phyloP scores from a whole-genome alignment of 1,140 invertebrate species.

The Neodiprion fabricii region DNA sequence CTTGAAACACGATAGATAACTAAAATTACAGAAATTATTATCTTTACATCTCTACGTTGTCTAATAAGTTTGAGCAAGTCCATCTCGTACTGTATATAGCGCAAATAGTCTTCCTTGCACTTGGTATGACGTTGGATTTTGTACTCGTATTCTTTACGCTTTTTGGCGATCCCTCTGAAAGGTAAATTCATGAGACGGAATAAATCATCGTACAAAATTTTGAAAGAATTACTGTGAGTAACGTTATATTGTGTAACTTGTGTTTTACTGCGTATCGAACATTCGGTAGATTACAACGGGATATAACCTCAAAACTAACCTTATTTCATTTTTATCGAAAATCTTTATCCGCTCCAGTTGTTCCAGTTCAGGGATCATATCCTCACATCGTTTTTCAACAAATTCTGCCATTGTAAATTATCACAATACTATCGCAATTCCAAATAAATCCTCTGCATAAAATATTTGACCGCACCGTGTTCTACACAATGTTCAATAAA shows the following conservation, averaged over 20 bases:
- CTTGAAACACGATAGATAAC: constrained; percentile 17
- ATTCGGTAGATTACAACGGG: neutral
- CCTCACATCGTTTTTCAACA: constrained; percentile 74
- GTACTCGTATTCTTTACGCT: constrained; percentile 74
- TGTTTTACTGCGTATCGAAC: neutral
- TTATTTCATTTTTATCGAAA: constrained; percentile 71
- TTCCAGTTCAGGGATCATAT: constrained; percentile 75
- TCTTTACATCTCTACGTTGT: constrained; percentile 60
- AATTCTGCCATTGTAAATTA: constrained; percentile 73
- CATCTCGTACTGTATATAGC: constrained; percentile 77
- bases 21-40: constrained; percentile 20
- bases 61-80: constrained; percentile 71
- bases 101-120: constrained; percentile 73
- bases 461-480: too few relatives aligned
- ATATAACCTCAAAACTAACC: constrained; percentile 25
- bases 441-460: too few relatives aligned
- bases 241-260: constrained; percentile 20
- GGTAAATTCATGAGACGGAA: constrained; percentile 17
- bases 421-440: constrained; percentile 3
- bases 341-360: constrained; percentile 73
- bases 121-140: constrained; percentile 72
- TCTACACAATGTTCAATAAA: too few relatives aligned
- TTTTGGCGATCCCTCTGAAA: constrained; percentile 72
- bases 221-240: constrained; percentile 16
- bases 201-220: constrained; percentile 19